Evolutionary conservation across 2,888 invertebrate species (phyloP), one percentile per base, ranked within the genome.

Genomic region (Cerastis rubricosa): DNA sequence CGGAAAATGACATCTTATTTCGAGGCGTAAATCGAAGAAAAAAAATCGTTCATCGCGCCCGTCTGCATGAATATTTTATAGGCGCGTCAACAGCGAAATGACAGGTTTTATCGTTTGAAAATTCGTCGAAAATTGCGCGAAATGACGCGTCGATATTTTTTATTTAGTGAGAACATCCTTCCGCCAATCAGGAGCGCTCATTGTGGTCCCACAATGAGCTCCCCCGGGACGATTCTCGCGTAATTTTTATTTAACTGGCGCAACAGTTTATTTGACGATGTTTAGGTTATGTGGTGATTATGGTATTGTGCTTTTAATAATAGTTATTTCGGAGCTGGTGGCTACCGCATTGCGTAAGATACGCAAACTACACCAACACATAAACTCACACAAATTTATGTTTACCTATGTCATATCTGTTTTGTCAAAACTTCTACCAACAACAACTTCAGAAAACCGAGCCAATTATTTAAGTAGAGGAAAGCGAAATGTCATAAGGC

Each of bases 1-100:
- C 96, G 97, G 97, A 97, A 97, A 97, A 97, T 97, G 96, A 96
- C 96, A 96, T 96, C 97, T 96, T 97, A 97, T 97, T 97, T 95
- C 95, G 95, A 95, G 93, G 95, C 95, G 94, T 94, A 95, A 96
- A 96, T 96, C 96, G 96, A 96, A 96, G 96, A 96, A 96, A 96
- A n/a, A 96, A 96, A 96, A 95, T 95, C 96, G 95, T 95, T 95
- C 96, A 95, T 96, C 96, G 93, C 95, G 93, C 94, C 94, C 94
- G 95, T 94, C 93, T 94, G 94, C 95, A 96, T 96, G 96, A 96
- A 96, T 96, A 96, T 96, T 96, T 96, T 96, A 96, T 97, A 95
- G 96, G 96, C 96, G 94, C 95, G 95, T 96, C 96, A 96, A 96
- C 95, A 95, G 95, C 95, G 92, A 96, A 96, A 96, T 96, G 96